Base-by-base conservation (phyloP, 2,113 vertebrate genomes). In the Anthoscopus minutus region DNA sequence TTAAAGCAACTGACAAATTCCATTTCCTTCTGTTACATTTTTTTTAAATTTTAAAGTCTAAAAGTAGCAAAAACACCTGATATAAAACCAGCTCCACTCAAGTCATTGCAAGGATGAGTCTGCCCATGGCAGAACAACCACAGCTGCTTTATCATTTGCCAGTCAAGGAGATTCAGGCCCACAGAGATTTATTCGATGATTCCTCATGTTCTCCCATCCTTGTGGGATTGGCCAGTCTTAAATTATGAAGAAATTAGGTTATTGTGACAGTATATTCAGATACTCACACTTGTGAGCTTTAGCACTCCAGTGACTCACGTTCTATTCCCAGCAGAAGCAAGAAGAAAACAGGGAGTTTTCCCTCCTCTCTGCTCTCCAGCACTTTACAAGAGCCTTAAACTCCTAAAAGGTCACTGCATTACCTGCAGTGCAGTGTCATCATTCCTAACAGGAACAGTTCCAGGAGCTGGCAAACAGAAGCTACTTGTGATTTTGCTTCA, bases 191-290 rank as follows among this genome's bases (percentile, higher is more conserved):
- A n/a, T 35, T 15, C 4, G 2, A 54, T 40, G 56, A 37, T 18
- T 70, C 66, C 50, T 94, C 73, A 81, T 51, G 15, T n/a, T 38
- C 38, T 23, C 61, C 57, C 61, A 70, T 6, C 30, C 11, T 25
- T 23, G 19, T n/a, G 73, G 73, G 73, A 87, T 9, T 0, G 57
- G 80, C 77, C 70, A 57, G n/a, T 47, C 37, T 90, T 45, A 56
- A 90, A 88, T 74, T 57, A 24, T 53, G 47, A 11, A 60, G 56
- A 71, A 97, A 96, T 97, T 10, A 91, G 91, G 94, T 93, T 95
- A 96, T 86, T 92, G 79, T 92, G 82, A 61, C 89, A 92, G 72
- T 45, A 51, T 18, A 66, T 13, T 62, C 88, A 92, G 53, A 53
- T 79, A 79, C 74, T 51, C 74, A 86, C 74, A 33, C 61, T 37